Base-by-base conservation (phyloP, 2,797 vertebrate species). In the Astyanax mexicanus region DNA sequence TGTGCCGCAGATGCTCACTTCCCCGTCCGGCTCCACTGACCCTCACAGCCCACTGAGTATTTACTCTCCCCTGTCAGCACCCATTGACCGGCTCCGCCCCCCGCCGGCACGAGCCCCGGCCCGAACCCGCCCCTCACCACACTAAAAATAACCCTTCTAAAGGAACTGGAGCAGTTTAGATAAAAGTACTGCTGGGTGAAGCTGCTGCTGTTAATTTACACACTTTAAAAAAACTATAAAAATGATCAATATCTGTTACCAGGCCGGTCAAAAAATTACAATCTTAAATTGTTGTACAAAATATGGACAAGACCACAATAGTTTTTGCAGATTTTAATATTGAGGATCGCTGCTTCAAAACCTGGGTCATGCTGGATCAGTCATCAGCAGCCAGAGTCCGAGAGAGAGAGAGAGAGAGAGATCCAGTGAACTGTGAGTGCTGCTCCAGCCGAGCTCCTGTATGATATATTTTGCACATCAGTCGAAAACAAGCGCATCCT, bases 51-150 rank as follows among this genome's bases (percentile, higher is more conserved):
- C 74, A 79, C 44, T 4, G 11, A 21, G 72, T 38, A 45, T 72
- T 72, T 52, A 72, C 55, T 72, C 27, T 38, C 71, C 35, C 57
- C 68, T 65, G 71, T 80, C 75, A 69, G 54, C 47, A 69, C 58
- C 13, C 64, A 75, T 37, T 75, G 55, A 58, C 72, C 69, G 51
- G 37, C 38, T 62, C 61, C 74, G 70, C 60, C 66, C 51, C 69
- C 69, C 55, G 10, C 51, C 40, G 29, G 47, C 57, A 58, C 25
- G 58, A 49, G 52, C 58, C 11, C 54, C 68, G 27, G 35, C 67
- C 13, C 61, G 74, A n/a, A n/a, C n/a, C n/a, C n/a, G n/a, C n/a
- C n/a, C n/a, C 42, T 4, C 62, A 71, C 32, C n/a, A 15, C 57
- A n/a, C 69, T 75, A 75, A 23, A 72, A 70, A 80, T 61, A 72